Conservation (phyloP, 2,797 vertebrate genomes). For the Fistularia tabacaria region DNA sequence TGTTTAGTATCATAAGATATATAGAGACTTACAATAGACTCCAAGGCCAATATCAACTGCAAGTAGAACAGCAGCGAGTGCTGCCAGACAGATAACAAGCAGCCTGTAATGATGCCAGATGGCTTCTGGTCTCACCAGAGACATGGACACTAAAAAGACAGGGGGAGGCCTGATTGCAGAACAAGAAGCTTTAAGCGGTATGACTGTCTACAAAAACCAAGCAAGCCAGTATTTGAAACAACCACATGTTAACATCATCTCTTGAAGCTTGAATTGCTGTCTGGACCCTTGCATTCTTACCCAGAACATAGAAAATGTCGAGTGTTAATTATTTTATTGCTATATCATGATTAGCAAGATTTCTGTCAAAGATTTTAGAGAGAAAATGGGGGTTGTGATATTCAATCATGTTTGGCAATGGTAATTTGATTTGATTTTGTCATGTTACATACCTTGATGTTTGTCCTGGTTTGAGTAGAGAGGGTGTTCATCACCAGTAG, state of each 20-base stretch:
- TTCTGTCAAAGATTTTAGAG: too few species aligned
- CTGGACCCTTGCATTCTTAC: too few species aligned
- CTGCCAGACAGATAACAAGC: constrained; percentile 43
- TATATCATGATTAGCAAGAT: too few species aligned
- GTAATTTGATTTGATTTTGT: neutral
- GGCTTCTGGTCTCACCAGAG: constrained; percentile 34
- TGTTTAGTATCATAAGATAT: too few species aligned
- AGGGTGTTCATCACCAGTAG: constrained; percentile 20
- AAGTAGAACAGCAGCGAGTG: constrained; percentile 56
- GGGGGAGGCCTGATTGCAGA: constrained; percentile 1
- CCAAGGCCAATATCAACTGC: constrained; percentile 60
- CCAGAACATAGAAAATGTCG: too few species aligned
- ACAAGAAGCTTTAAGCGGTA: neutral
- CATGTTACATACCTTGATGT: constrained; percentile 43
- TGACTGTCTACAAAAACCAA: neutral
- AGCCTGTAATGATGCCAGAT: constrained; percentile 28
- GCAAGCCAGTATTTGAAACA: too few species aligned
- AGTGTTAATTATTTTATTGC: too few species aligned
- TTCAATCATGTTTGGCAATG: too few species aligned
- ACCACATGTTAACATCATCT: too few species aligned
- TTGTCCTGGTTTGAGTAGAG: constrained; percentile 31
- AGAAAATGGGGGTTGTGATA: too few species aligned
- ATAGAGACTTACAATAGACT: constrained; percentile 62
- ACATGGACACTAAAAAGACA: constrained; percentile 55
- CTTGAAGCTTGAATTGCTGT: too few species aligned